phyloP scores from a whole-genome alignment of 2,113 vertebrate genomes.

The Python bivittatus region DNA sequence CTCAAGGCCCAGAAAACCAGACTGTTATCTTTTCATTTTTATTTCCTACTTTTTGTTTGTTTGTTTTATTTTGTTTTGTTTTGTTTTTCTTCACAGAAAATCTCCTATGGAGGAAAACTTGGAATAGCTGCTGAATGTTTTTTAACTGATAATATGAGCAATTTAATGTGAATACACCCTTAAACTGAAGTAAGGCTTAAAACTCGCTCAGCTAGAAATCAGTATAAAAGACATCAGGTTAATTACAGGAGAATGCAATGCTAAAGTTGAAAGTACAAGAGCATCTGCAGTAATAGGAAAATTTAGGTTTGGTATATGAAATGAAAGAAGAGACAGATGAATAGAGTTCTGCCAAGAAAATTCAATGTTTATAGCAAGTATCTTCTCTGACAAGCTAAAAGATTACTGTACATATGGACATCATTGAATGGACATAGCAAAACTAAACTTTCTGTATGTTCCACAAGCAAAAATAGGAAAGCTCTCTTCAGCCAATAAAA shows the following conservation, averaged over 20 bases:
- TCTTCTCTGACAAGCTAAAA: neutral
- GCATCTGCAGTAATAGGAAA: neutral
- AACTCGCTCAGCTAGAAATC: neutral
- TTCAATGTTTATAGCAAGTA: neutral
- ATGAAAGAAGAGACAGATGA: neutral
- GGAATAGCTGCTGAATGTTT: neutral
- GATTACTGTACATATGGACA: neutral
- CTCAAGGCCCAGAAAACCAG: neutral
- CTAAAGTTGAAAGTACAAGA: neutral
- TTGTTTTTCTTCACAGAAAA: neutral
- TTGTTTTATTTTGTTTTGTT: neutral
- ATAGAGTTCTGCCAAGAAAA: neutral
- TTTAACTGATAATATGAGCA: neutral
- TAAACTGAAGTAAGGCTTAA: neutral
- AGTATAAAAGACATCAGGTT: neutral
- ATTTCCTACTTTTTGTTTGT: neutral
- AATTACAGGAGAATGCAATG: neutral
- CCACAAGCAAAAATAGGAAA: neutral
- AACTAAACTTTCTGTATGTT: neutral
- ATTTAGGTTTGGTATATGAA: neutral
- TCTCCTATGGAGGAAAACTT: neutral
- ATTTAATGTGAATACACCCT: neutral
- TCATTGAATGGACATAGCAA: neutral
- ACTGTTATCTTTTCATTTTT: neutral
- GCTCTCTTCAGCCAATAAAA: neutral